phyloP scores from a whole-genome alignment of 2,797 vertebrate genomes.

The Florisuga fusca region DNA sequence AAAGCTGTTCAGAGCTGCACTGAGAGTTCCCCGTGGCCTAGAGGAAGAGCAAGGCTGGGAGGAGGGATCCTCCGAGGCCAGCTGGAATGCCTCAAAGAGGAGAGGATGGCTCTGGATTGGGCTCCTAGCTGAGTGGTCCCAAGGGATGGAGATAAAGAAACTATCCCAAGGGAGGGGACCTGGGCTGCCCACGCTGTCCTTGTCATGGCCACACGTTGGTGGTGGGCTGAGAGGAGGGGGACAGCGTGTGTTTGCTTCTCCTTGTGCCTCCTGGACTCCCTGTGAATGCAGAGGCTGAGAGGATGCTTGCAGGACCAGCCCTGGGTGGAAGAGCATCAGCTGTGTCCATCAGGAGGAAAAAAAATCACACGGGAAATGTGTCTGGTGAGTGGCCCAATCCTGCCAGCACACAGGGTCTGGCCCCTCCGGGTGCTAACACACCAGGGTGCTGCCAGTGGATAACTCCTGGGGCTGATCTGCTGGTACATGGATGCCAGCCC shows the following conservation, averaged over 20 bases:
- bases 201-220: accelerated
- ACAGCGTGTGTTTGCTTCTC: not conserved
- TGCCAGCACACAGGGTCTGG: accelerated
- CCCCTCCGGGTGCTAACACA: accelerated
- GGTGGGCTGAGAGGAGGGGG: not conserved
- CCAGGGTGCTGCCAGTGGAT: not conserved
- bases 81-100: not conserved
- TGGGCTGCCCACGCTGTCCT: not conserved
- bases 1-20: conserved; percentile 36
- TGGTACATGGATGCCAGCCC: conserved; percentile 37
- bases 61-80: not conserved
- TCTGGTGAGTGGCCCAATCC: not conserved
- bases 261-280: accelerated
- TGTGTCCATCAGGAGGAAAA: not conserved
- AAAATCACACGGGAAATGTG: accelerated
- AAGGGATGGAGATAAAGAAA: not conserved
- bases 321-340: accelerated
- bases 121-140: not conserved
- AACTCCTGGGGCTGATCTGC: accelerated
- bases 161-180: not conserved
- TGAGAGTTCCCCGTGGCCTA: conserved; percentile 36
- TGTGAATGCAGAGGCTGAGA: too few species aligned
- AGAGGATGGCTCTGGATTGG: not conserved
- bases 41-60: not conserved
- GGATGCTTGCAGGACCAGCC: not conserved